A percentile compares a stretch with the other conserved stretches of the same genome.
phyloP scores from a whole-genome alignment of 37 sponge, comb jelly and placozoan genomes.

The Hexactinellida sp. region DNA sequence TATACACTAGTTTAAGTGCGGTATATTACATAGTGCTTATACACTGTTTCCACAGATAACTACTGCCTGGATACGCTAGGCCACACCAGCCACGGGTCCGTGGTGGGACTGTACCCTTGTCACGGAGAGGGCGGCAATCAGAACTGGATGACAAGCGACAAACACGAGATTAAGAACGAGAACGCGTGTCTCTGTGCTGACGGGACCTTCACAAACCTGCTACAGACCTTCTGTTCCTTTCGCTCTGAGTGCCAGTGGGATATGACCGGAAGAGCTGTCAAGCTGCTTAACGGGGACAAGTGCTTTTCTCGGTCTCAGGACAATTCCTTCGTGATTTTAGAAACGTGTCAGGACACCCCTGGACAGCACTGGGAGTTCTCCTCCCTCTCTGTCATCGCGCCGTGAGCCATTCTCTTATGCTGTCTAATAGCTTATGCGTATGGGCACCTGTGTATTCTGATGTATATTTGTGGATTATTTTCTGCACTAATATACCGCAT shows the following conservation, averaged over 20 bases:
- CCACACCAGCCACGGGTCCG: conserved; percentile 27
- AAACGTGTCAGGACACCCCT: neutral
- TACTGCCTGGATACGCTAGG: conserved; percentile 46
- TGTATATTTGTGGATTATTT: no score
- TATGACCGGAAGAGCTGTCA: neutral
- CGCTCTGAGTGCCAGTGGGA: neutral
- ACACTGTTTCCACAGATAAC: conserved; percentile 8
- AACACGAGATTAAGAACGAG: neutral
- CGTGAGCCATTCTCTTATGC: neutral
- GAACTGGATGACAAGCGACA: conserved; percentile 20
- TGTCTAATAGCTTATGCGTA: no score
- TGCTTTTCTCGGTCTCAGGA: neutral
- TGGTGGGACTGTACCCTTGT: conserved; percentile 39
- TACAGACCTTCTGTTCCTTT: neutral
- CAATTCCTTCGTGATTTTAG: neutral
- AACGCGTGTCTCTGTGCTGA: neutral
- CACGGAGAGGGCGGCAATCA: conserved; percentile 45
- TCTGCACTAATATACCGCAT: no score
- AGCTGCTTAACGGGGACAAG: neutral
- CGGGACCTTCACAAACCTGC: neutral
- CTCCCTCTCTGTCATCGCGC: neutral
- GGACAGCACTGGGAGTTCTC: neutral
- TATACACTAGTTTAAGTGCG: no score
- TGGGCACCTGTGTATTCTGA: no score
- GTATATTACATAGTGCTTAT: no score